Conservation (phyloP, 2,113 vertebrate species). For the Herpetotheres cachinnans region DNA sequence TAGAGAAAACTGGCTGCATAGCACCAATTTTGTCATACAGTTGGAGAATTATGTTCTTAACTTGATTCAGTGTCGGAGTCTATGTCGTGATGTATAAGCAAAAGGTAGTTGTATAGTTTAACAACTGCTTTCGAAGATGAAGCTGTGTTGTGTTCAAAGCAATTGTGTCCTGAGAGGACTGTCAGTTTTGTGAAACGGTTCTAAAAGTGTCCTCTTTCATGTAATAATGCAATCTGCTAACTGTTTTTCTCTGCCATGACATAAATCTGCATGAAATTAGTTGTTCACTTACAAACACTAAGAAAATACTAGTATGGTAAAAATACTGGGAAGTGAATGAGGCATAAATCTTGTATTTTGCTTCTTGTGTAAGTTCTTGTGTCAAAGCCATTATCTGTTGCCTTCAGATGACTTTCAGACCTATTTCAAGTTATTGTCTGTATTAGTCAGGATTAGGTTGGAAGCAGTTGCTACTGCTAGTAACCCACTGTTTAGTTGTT, state of each 20-base stretch:
- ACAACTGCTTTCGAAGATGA: not conserved
- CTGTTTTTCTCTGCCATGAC: not conserved
- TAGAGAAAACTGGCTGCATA: not conserved
- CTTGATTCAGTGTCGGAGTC: not conserved
- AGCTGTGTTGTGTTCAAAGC: not conserved
- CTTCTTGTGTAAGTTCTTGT: not conserved
- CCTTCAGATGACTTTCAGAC: not conserved
- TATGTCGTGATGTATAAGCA: not conserved
- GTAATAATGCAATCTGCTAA: not conserved
- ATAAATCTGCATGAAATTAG: not conserved
- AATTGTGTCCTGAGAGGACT: not conserved
- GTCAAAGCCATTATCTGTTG: not conserved
- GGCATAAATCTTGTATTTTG: not conserved
- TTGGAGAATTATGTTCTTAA: not conserved
- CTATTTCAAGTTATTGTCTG: not conserved
- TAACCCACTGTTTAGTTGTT: not conserved
- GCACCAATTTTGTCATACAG: not conserved
- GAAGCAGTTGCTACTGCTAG: not conserved
- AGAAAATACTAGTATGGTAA: not conserved
- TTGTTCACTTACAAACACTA: not conserved
- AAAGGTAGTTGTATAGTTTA: not conserved
- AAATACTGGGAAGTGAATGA: not conserved
- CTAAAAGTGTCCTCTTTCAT: not conserved
- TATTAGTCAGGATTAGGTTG: not conserved
- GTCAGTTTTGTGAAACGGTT: not conserved